Conservation (phyloP, 2,888 invertebrate genomes). For the Carpatolechia fugitivella region DNA sequence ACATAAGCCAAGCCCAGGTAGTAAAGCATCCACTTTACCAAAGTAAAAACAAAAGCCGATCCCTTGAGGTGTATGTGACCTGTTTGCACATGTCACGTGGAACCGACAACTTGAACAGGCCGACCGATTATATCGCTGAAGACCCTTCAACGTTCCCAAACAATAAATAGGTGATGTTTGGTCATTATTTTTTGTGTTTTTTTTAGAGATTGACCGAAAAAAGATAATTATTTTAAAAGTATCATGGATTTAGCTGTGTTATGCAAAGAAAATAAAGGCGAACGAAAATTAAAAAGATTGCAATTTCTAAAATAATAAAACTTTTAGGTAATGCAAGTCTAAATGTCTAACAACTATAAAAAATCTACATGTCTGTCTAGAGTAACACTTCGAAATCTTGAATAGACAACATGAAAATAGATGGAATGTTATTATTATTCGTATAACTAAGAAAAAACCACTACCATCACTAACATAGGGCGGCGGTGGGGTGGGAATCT, state of each 20-base stretch:
- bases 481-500: too few relatives aligned
- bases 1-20: background rate
- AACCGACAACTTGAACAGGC: background rate
- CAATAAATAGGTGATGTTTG: background rate
- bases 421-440: background rate
- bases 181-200: background rate
- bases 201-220: too few relatives aligned
- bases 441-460: background rate
- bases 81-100: conserved; percentile 33
- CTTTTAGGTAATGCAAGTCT: too few relatives aligned
- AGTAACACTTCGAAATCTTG: too few relatives aligned
- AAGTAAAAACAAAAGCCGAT: conserved; percentile 14
- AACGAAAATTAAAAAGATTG: too few relatives aligned
- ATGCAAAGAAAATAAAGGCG: too few relatives aligned
- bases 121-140: background rate
- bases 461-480: background rate
- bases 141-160: background rate
- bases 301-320: too few relatives aligned
- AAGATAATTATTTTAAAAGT: too few relatives aligned
- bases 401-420: too few relatives aligned
- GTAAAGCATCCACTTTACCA: background rate
- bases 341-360: too few relatives aligned
- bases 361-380: too few relatives aligned
- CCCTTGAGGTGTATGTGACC: conserved; percentile 37
- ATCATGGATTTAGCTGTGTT: too few relatives aligned